Base-by-base conservation (phyloP, 2,888 invertebrate genomes). In the Epistrophe eligans region DNA sequence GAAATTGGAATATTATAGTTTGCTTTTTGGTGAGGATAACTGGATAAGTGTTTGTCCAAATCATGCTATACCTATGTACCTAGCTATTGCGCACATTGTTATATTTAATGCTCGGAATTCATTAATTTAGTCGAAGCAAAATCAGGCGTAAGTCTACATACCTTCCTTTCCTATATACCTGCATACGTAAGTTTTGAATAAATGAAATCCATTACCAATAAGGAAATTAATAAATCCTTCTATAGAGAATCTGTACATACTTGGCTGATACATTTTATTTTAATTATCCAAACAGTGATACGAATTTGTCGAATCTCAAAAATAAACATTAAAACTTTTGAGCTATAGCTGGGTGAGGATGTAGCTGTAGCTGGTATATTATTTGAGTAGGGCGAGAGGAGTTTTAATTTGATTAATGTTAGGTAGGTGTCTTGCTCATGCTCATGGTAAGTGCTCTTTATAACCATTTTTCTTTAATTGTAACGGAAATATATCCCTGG, bases 301-400 rank as follows among this genome's bases (percentile, higher is more conserved):
- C 28, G 55, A 62, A 79, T 79, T 79, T 62, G 74, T 84, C 73
- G 74, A 79, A 79, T 71, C 43, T 28, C 57, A 45, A 62, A 70
- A 73, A 58, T 28, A 79, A 72, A 77, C n/a, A 71, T 28, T 43
- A 13, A 38, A 19, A 60, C 13, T 17, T 6, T n/a, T n/a, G n/a
- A n/a, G n/a, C n/a, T n/a, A n/a, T n/a, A n/a, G n/a, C 8, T 19
- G 17, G 35, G 28, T 55, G 55, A 9, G 13, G 24, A 4, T 52
- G 13, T 28, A 32, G 13, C 0, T 32, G 9, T 35, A 3, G n/a
- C n/a, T n/a, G n/a, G n/a, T 35, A 35, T 9, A 10, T 6, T n/a
- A 45, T 45, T 45, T 45, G 45, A 8, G 45, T 4, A 0, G 9
- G 48, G 13, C 0, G 13, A 19, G n/a, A 9, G 13, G 9, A 32